Base-by-base conservation (phyloP, 1,140 invertebrate genomes). In the Coenobita brevimanus region DNA sequence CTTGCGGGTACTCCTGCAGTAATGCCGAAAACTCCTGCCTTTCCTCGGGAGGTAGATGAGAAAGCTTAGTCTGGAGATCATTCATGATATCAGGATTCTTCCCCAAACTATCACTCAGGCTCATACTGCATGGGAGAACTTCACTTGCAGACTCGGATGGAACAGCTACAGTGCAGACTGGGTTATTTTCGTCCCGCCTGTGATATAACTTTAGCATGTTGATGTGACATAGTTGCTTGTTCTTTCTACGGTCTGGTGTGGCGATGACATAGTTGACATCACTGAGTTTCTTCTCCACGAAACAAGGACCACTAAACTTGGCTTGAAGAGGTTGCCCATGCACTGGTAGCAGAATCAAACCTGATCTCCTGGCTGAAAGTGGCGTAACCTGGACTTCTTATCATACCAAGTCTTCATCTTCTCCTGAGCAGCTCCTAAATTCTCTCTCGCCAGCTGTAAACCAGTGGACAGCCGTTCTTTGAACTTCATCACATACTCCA, bases 331-430 rank as follows among this genome's bases (percentile, higher is more conserved):
- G 75, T 46, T 13, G 24, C 6, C 75, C 38, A 78, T 3, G 30
- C 10, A 24, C 17, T 8, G 75, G 46, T 3, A 78, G 24, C 17
- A 46, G 41, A 78, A 46, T 15, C n/a, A 78, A 46, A 78, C 75
- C 46, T 78, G 13, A 21, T 78, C 75, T n/a, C 75, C 75, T 46
- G 24, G n/a, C n/a, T 46, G 41, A 78, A 78, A 78, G 36, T 38
- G 1, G 21, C 41, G 8, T 46, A 4, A 21, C 41, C n/a, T 41
- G 46, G 36, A 38, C 17, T 50, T 46, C 36, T n/a, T 3, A 8
- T 46, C 75, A 78, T 38, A 78, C 4, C 10, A 24, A 2, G 15
- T 27, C 41, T 78, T 78, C 75, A 78, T 78, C 41, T n/a, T 21
- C 21, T 46, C 21, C 30, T 78, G 75, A 24, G 75, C 8, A 30